These are phyloP conservation scores for Gonocerus acuteangulatus DNA, from an alignment of 2,888 invertebrate genomes.

Conservation along the genomic window DNA sequence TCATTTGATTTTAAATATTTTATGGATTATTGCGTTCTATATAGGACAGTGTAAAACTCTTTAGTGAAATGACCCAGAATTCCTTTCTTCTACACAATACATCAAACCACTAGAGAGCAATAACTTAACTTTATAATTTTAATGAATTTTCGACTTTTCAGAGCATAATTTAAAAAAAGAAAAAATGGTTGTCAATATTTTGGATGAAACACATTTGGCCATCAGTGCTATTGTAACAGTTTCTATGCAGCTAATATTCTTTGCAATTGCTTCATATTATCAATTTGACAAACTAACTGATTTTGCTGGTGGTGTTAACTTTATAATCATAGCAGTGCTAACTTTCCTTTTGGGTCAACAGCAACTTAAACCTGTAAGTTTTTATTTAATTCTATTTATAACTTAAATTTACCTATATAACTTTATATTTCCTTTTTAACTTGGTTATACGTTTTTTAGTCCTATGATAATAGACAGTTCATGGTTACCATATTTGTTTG, in stretches of 20 bases:
- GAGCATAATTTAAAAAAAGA: too few species aligned
- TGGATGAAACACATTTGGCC: slow-evolving; percentile 77
- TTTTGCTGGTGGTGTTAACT: slow-evolving; percentile 88
- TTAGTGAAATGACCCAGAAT: too few species aligned
- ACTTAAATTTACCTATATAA: too few species aligned
- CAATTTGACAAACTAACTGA: slow-evolving; percentile 87
- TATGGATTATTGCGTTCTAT: too few species aligned
- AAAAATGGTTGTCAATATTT: slow-evolving; percentile 60
- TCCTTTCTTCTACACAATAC: too few species aligned
- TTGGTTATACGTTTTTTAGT: too few species aligned
- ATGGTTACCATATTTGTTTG: slow-evolving; percentile 84
- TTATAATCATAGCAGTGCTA: slow-evolving; percentile 77
- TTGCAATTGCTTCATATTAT: slow-evolving; percentile 74
- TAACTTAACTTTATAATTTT: too few species aligned
- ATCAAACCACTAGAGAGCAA: too few species aligned
- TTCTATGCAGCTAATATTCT: slow-evolving; percentile 78
- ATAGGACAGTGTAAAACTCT: too few species aligned
- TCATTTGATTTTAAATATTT: too few species aligned
- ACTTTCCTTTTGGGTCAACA: slow-evolving; percentile 79
- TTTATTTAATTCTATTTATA: slow-evolving; percentile 41
- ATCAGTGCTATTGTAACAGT: slow-evolving; percentile 79
- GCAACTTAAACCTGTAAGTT: slow-evolving; percentile 36
- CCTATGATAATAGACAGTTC: slow-evolving; percentile 80
- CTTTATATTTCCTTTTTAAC: too few species aligned
- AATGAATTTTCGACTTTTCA: too few species aligned